A percentile compares a stretch with the other conserved stretches of the same genome.
phyloP scores from a whole-genome alignment of 2,888 invertebrate genomes.

The Pyrocoelia pectoralis region DNA sequence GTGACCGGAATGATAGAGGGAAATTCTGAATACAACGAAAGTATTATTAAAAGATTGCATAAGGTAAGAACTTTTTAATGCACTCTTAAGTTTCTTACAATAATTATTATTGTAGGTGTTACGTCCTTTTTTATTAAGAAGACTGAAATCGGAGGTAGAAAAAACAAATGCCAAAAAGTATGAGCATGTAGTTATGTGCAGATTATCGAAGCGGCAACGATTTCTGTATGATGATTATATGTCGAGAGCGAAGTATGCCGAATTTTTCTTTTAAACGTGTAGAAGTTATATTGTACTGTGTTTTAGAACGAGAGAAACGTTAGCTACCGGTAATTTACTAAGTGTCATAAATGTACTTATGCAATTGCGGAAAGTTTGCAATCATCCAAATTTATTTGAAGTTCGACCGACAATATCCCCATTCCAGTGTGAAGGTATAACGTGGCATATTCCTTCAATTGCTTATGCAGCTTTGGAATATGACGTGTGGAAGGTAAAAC shows the following conservation, averaged over 20 bases:
- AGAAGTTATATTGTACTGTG: too few species aligned
- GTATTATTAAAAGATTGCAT: slow-evolving; percentile 86
- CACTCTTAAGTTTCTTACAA: neutral
- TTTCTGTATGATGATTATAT: slow-evolving; percentile 99
- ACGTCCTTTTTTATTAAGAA: slow-evolving; percentile 90
- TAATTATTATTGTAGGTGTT: slow-evolving; percentile 73
- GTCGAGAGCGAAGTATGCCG: slow-evolving; percentile 90
- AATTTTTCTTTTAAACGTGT: too few species aligned
- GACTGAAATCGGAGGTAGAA: slow-evolving; percentile 94
- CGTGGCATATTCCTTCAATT: slow-evolving; percentile 74
- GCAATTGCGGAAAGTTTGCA: slow-evolving; percentile 97
- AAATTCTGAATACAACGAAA: slow-evolving; percentile 89
- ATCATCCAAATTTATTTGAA: slow-evolving; percentile 98
- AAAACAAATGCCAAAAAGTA: slow-evolving; percentile 97
- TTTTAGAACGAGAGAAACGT: slow-evolving; percentile 88
- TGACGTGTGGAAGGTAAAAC: slow-evolving; percentile 73
- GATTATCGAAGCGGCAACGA: slow-evolving; percentile 94
- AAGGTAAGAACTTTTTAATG: too few species aligned
- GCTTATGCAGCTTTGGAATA: slow-evolving; percentile 75
- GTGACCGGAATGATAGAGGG: slow-evolving; percentile 97
- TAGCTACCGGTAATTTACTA: slow-evolving; percentile 91
- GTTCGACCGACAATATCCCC: slow-evolving; percentile 94
- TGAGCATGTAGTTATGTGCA: slow-evolving; percentile 93
- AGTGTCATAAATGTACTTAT: slow-evolving; percentile 96
- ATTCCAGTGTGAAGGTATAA: slow-evolving; percentile 85